A percentile compares a stretch with the other conserved stretches of the same genome.
Conservation (phyloP, 2,113 vertebrate genomes). For the Cyphotilapia sp. region DNA sequence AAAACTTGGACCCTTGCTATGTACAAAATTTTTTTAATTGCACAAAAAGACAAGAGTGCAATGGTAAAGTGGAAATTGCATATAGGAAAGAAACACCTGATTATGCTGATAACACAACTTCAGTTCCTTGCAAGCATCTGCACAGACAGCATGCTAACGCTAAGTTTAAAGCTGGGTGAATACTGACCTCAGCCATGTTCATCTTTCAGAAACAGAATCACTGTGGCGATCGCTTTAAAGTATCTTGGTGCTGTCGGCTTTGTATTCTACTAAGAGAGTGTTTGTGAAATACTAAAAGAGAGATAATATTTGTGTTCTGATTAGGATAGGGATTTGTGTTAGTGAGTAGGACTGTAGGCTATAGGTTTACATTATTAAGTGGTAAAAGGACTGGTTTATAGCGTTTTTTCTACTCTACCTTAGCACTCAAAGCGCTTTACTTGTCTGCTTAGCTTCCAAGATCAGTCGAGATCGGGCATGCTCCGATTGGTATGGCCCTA, state of each 20-base stretch:
- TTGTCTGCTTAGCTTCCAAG: neutral
- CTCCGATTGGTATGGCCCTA: neutral
- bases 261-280: neutral
- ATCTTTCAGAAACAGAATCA: neutral
- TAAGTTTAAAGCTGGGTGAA: neutral
- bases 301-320: neutral
- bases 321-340: neutral
- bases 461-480: neutral
- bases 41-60: neutral
- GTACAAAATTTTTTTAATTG: accelerated
- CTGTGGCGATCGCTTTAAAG: neutral
- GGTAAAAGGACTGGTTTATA: neutral
- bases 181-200: neutral
- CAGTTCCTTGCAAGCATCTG: neutral
- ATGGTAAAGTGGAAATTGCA: neutral
- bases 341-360: neutral
- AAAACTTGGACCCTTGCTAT: neutral
- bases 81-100: neutral
- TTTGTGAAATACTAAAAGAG: neutral
- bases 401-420: neutral
- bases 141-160: neutral
- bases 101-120: neutral
- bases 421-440: neutral
- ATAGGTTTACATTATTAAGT: neutral
- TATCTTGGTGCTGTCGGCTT: neutral